Conservation (phyloP, 2,797 vertebrate species). For the Anguilla megastoma region DNA sequence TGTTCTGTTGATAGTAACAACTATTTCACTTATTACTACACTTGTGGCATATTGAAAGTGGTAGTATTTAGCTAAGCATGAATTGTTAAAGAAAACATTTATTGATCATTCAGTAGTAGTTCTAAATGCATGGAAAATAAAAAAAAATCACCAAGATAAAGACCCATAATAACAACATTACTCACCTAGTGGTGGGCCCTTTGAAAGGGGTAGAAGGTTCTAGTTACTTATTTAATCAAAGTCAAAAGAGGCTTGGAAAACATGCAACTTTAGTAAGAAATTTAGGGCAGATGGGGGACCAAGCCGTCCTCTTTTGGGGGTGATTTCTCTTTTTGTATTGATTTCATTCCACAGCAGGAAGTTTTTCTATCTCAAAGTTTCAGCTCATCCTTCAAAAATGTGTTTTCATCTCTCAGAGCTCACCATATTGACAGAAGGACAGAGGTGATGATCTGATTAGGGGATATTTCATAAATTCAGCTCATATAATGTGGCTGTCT, state of each 20-base stretch:
- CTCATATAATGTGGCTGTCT: constrained; percentile 1
- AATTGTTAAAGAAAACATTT: neutral
- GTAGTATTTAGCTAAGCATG: neutral
- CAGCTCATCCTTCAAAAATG: constrained; percentile 6
- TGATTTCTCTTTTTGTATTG: constrained; percentile 4
- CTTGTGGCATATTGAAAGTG: neutral
- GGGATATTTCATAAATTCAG: neutral
- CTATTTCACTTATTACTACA: neutral
- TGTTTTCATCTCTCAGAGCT: neutral
- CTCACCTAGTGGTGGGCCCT: neutral
- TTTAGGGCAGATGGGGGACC: neutral
- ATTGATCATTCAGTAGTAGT: neutral
- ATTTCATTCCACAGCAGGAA: constrained; percentile 13
- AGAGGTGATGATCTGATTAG: neutral
- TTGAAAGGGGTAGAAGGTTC: neutral
- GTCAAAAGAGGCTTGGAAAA: neutral
- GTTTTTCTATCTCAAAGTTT: neutral
- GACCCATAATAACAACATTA: neutral
- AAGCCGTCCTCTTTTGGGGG: neutral
- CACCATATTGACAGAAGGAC: neutral
- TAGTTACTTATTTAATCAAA: neutral
- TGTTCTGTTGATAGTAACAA: neutral
- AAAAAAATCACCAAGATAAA: neutral
- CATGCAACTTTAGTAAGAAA: neutral
- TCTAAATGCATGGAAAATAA: neutral